Evolutionary conservation across 2,113 vertebrate genomes (phyloP).

Genomic region (Osmerus mordax): DNA sequence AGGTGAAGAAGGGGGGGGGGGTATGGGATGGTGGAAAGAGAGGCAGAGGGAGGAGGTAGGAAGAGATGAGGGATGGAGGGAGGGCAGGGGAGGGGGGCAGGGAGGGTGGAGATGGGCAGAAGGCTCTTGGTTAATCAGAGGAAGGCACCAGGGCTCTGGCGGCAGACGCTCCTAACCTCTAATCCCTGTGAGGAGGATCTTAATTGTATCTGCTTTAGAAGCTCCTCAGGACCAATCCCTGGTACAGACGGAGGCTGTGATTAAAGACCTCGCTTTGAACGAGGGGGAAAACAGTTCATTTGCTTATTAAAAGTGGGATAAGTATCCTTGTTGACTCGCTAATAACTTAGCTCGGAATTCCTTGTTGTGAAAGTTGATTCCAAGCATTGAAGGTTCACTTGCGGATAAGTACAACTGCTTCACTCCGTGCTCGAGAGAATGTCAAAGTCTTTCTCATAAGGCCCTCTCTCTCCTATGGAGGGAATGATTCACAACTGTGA

Average conservation of each 20-base stretch:
- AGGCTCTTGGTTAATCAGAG: slow-evolving; percentile 59
- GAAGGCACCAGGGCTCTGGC: slow-evolving; percentile 59
- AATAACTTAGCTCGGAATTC: slow-evolving; percentile 66
- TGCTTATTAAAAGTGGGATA: slow-evolving; percentile 72
- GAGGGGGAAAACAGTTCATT: slow-evolving; percentile 65
- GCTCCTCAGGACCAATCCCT: slow-evolving; percentile 49
- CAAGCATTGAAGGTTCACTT: not conserved
- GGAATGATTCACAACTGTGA: not conserved
- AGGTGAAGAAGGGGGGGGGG: too few species aligned
- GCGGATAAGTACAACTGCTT: slow-evolving; percentile 6
- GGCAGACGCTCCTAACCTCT: slow-evolving; percentile 53
- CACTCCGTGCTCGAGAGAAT: not conserved
- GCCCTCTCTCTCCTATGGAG: not conserved
- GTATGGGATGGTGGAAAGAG: not conserved
- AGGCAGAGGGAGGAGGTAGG: not conserved
- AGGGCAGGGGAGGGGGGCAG: not conserved
- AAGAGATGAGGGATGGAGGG: not conserved
- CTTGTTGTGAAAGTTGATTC: slow-evolving; percentile 46
- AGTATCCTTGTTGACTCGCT: slow-evolving; percentile 67
- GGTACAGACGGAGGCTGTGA: slow-evolving; percentile 57
- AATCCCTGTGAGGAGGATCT: slow-evolving; percentile 62
- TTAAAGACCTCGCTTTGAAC: slow-evolving; percentile 59
- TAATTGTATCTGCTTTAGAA: slow-evolving; percentile 65
- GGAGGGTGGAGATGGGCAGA: not conserved
- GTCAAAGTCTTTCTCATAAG: not conserved